Conservation (phyloP, 2,113 vertebrate genomes). For the Polypterus senegalus region DNA sequence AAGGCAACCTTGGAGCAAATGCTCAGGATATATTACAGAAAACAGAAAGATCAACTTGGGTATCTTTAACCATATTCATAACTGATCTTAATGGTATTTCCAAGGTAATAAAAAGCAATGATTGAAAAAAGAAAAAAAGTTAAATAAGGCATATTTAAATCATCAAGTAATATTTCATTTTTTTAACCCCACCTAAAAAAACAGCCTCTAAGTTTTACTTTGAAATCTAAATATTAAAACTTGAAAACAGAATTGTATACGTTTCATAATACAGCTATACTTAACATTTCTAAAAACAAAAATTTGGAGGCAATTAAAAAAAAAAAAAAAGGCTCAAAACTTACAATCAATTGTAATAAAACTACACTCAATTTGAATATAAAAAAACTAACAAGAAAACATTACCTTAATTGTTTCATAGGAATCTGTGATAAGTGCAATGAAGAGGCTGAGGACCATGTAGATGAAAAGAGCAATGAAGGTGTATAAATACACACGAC, state of each 20-base stretch:
- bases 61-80: no score
- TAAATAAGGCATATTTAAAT: no score
- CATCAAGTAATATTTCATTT: no score
- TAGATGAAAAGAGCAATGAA: conserved; percentile 97
- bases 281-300: background rate
- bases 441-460: conserved; percentile 96
- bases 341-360: background rate
- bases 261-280: background rate
- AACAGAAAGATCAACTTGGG: background rate
- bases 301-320: no score
- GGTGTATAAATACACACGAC: conserved; percentile 80
- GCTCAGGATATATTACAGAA: background rate
- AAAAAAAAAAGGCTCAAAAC: background rate
- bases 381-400: background rate
- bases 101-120: no score
- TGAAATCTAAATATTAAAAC: no score
- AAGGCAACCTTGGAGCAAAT: no score
- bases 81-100: no score
- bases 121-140: no score
- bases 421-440: conserved; percentile 89
- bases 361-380: background rate
- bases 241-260: no score
- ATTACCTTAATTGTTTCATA: conserved; percentile 94
- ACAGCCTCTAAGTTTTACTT: no score
- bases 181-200: no score